Conservation (phyloP, 1,140 invertebrate species). For the Platorchestia sp. region DNA sequence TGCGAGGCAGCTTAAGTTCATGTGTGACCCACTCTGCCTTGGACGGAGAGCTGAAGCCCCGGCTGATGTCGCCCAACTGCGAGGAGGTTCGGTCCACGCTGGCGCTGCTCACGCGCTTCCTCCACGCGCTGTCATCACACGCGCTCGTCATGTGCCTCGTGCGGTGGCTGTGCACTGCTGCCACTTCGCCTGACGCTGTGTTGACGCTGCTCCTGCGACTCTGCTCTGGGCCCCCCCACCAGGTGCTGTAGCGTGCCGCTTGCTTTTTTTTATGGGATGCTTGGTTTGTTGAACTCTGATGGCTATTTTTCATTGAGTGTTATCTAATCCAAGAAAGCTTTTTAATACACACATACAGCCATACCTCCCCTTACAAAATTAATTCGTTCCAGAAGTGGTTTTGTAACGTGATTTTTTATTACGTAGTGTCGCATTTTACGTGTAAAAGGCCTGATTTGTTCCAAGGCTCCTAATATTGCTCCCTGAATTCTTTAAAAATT, state of each 20-base stretch:
- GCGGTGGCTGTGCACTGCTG: neutral
- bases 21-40: conserved; percentile 53
- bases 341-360: too few relatives aligned
- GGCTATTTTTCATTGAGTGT: conserved; percentile 72
- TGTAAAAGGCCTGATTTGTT: too few relatives aligned
- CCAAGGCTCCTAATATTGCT: too few relatives aligned
- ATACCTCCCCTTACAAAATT: too few relatives aligned
- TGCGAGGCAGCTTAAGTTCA: conserved; percentile 55
- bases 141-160: conserved; percentile 46
- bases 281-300: conserved; percentile 71
- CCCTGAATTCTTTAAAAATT: too few relatives aligned
- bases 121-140: conserved; percentile 13
- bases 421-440: too few relatives aligned
- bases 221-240: neutral
- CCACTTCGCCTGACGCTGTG: neutral
- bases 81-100: neutral
- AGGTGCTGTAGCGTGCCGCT: neutral
- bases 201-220: neutral
- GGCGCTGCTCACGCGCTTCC: neutral
- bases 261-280: too few relatives aligned
- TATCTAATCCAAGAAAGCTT: too few relatives aligned
- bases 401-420: too few relatives aligned
- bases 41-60: conserved; percentile 22
- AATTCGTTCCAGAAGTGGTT: too few relatives aligned
- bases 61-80: neutral